Conservation (phyloP, 2,888 invertebrate species). For the Brenthis daphne region DNA sequence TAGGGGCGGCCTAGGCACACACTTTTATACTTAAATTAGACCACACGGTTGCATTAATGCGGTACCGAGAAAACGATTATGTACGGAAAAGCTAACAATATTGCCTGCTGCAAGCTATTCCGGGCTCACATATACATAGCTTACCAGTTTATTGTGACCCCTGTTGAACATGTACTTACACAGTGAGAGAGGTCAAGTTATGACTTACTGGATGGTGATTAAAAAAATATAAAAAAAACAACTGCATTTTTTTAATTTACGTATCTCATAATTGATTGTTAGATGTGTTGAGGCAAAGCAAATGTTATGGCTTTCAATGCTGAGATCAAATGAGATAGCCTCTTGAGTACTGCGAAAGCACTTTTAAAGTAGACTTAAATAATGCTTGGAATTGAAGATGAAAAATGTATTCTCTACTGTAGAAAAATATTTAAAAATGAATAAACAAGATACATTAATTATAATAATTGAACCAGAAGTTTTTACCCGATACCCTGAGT, state of each 20-base stretch:
- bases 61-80: conserved; percentile 40
- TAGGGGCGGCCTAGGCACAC: conserved; percentile 54
- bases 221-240: conserved; percentile 5
- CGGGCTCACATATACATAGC: background rate
- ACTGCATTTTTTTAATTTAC: conserved; percentile 1
- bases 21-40: conserved; percentile 69
- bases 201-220: background rate
- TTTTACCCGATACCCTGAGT: too few species aligned
- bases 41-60: conserved; percentile 62
- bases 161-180: background rate
- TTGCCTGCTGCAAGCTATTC: conserved; percentile 22
- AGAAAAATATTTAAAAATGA: too few species aligned
- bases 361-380: too few species aligned
- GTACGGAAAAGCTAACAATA: conserved; percentile 40
- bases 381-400: too few species aligned
- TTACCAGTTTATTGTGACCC: background rate
- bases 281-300: background rate
- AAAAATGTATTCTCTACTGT: too few species aligned
- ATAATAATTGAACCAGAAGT: too few species aligned
- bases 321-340: background rate
- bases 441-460: too few species aligned
- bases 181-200: background rate
- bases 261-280: conserved; percentile 14
- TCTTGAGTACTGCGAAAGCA: background rate
- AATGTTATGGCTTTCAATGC: background rate